Evolutionary conservation across 2,888 invertebrate genomes (phyloP), one percentile per base, ranked within the genome.

Genomic region (Drosophila neonasuta): DNA sequence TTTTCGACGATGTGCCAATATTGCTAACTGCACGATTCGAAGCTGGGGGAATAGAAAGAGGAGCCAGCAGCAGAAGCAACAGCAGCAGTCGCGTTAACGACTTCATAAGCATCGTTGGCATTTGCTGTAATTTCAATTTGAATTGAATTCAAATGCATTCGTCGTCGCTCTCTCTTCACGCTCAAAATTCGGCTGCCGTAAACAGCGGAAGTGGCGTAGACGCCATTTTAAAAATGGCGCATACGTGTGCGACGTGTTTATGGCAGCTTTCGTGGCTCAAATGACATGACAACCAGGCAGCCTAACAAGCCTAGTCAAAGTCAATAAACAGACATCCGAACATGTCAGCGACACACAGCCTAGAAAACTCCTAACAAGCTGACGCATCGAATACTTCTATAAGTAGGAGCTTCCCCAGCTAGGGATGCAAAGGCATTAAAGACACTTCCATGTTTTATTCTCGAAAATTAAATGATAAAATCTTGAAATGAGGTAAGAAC

Each of bases 1-100:
- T 82, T 87, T 82, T 81, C 74, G 76, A 84, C 74, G 82, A 86
- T 86, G 78, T 83, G 79, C 72, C 74, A 80, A 85, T 81, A 79
- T 70, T 57, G 71, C 59, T 32, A 72, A 60, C 66, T 51, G 55
- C 59, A 44, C 44, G 36, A 46, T 13, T 15, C 49, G 20, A 7
- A 13, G 32, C 7, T 41, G 30, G 20, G 10, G 15, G 39, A 11
- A 29, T n/a, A 6, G 24, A 24, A 24, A 24, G 24, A 24, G 24
- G 24, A 24, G 6, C 24, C 24, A 24, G 24, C 24, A 24, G 20
- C 10, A 24, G 10, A 2, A 52, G 30, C 41, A 50, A 50, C 6
- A 17, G 67, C 41, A 50, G 55, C 6, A 17, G 67, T 61, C 24
- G 52, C 67, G 62, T 64, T 76, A 83, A 86, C 86, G 86, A 80